These are phyloP conservation scores for Elachura formosa DNA, from an alignment of 2,113 vertebrate species.

Conservation along the genomic window DNA sequence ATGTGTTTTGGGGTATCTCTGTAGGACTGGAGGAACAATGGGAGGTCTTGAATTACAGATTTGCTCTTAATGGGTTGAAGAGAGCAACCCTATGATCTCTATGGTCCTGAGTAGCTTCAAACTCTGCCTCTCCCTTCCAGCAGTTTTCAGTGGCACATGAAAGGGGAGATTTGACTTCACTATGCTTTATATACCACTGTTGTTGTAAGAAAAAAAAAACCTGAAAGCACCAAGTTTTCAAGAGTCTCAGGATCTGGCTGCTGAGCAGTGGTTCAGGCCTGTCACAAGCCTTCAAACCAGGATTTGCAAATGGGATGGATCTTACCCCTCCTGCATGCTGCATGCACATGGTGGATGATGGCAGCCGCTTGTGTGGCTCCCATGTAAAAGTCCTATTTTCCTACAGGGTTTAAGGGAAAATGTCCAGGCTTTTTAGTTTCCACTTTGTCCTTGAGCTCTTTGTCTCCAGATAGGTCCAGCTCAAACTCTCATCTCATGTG, in stretches of 20 bases:
- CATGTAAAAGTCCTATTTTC: background rate
- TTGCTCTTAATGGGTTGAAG: background rate
- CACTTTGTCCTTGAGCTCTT: background rate
- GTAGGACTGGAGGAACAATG: background rate
- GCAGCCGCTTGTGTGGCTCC: background rate
- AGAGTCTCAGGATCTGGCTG: background rate
- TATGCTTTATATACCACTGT: background rate
- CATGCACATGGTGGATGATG: background rate
- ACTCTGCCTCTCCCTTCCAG: background rate
- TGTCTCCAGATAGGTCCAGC: background rate
- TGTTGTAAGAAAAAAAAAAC: background rate
- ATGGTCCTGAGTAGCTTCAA: background rate
- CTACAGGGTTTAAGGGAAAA: background rate
- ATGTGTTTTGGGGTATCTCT: background rate
- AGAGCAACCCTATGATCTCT: background rate
- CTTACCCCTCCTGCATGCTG: fast-evolving
- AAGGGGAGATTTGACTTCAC: background rate
- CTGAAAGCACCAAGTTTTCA: background rate
- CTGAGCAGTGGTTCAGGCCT: background rate
- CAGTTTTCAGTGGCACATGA: background rate
- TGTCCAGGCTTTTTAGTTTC: background rate
- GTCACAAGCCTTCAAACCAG: background rate
- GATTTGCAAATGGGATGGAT: background rate
- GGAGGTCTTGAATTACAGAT: background rate
- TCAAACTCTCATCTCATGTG: background rate